Base-by-base conservation (phyloP, 2,797 vertebrate genomes). In the Vespertilio murinus region DNA sequence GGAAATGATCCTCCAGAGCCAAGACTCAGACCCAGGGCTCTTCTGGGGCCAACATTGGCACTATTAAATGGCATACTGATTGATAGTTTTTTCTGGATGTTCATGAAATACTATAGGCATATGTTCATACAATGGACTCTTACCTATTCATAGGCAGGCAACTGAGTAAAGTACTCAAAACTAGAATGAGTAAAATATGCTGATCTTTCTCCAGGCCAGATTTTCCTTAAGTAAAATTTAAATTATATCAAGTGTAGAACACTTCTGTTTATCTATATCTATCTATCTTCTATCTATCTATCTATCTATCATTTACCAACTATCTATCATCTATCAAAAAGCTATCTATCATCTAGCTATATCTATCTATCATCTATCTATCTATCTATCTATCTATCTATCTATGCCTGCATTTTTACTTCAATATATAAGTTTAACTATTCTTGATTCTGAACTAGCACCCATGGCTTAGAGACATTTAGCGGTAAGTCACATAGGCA, bases 1-100 rank as follows among this genome's bases (percentile, higher is more conserved):
- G n/a, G 6, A 52, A 23, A 6, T n/a, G 9, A 28, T 18, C 8
- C 25, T 28, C 40, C 8, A 54, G 30, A 75, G 25, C 3, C 14
- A 8, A 5, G 13, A 52, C 12, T 45, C 49, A 20, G 56, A 4
- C 42, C 49, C 5, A 1, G 6, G 2, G 1, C 4, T 10, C 1
- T n/a, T n/a, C 52, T 35, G 56, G 13, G 0, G 3, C 45, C 33
- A 8, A 38, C 5, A 0, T 79, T 35, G 2, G 10, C 16, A 8
- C 2, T 22, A 3, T 12, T 8, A n/a, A 52, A 42, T 0, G 7
- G 47, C 28, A 47, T 0, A 28, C 3, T 5, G 14, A 38, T 47
- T n/a, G 30, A 64, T 25, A 42, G 5, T 73, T 82, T 28, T n/a
- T n/a, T n/a, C 81, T 45, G 42, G 8, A 14, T 38, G 16, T 16